phyloP scores from a whole-genome alignment of 2,888 invertebrate species.

The Gerris lacustris region DNA sequence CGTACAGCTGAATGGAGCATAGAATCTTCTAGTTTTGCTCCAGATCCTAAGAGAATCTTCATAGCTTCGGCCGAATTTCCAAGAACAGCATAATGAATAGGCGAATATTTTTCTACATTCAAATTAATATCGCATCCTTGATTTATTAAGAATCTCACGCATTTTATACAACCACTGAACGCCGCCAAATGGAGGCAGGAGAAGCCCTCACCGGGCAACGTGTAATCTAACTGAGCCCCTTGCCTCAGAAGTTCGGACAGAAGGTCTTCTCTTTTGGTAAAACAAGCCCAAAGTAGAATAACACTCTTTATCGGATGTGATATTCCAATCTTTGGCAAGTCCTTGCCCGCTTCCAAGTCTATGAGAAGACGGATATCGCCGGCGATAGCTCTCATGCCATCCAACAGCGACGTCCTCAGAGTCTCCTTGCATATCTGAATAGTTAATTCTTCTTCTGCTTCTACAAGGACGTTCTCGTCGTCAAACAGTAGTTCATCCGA shows the following conservation, averaged over 20 bases:
- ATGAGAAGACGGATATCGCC: constrained; percentile 57
- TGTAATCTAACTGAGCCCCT: constrained; percentile 59
- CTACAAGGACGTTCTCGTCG: constrained; percentile 24
- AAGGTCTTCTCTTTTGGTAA: constrained; percentile 55
- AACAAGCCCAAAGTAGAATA: constrained; percentile 49
- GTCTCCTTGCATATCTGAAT: constrained; percentile 45
- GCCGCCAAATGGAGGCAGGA: constrained; percentile 62
- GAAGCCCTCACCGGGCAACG: constrained; percentile 55
- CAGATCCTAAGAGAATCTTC: constrained; percentile 58
- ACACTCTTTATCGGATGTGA: constrained; percentile 15
- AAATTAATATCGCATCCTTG: constrained; percentile 57
- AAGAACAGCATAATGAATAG: constrained; percentile 81
- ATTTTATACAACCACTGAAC: constrained; percentile 62
- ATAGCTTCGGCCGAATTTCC: constrained; percentile 73
- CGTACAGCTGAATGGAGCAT: constrained; percentile 74
- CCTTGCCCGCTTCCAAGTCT: constrained; percentile 57
- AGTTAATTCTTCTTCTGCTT: constrained; percentile 34
- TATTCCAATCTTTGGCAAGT: constrained; percentile 33
- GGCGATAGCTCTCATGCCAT: constrained; percentile 56
- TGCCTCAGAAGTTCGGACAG: constrained; percentile 49
- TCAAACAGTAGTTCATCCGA: constrained; percentile 24
- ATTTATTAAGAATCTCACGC: constrained; percentile 54
- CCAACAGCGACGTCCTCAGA: constrained; percentile 57
- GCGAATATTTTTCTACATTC: constrained; percentile 59
- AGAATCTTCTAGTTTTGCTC: constrained; percentile 62